These are phyloP conservation scores for Lonchura striata DNA, from an alignment of 2,113 vertebrate species.

Conservation along the genomic window DNA sequence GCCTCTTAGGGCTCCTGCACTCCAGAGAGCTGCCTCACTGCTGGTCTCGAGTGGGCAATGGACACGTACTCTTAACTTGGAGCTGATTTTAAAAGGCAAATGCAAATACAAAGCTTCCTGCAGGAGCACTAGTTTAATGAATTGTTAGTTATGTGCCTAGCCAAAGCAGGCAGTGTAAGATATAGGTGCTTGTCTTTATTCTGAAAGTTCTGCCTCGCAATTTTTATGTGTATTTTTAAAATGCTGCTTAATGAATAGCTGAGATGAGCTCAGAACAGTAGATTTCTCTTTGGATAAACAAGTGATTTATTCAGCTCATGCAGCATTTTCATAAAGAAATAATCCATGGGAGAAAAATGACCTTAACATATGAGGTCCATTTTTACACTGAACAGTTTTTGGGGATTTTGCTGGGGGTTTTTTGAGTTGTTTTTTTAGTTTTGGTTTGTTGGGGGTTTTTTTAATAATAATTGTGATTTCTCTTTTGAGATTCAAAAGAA, in stretches of 20 bases:
- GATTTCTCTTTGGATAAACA: neutral
- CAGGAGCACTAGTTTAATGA: neutral
- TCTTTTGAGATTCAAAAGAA: neutral
- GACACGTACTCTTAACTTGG: neutral
- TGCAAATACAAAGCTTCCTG: neutral
- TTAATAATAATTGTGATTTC: neutral
- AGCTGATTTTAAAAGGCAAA: neutral
- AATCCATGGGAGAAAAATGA: neutral
- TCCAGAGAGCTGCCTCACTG: neutral
- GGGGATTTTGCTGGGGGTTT: neutral
- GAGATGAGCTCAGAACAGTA: neutral
- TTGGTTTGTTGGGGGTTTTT: neutral
- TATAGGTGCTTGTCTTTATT: constrained; percentile 5
- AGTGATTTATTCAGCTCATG: neutral
- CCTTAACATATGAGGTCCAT: neutral
- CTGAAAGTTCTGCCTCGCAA: neutral
- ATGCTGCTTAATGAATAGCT: neutral
- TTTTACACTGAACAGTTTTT: neutral
- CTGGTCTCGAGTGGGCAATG: neutral
- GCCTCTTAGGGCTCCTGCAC: neutral
- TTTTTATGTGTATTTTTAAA: neutral
- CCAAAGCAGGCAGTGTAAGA: constrained; percentile 40
- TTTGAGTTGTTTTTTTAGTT: no score
- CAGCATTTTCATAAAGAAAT: neutral
- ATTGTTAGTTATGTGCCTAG: constrained; percentile 19